Evolutionary conservation across 2,888 invertebrate genomes (phyloP).

Genomic region (Alloplasta piceator): DNA sequence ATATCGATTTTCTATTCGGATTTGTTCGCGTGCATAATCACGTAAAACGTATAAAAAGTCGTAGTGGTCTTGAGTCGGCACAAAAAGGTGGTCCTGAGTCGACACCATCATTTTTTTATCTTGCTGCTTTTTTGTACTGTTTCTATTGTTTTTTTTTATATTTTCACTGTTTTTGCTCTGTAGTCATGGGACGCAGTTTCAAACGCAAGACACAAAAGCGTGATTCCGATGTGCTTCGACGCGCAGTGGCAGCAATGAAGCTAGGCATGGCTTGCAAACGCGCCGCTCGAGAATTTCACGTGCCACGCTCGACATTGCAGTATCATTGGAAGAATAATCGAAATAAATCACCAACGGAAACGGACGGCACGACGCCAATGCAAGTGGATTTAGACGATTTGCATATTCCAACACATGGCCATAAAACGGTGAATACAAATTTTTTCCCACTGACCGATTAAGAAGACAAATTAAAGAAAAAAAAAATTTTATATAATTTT

Average conservation of each 20-base stretch:
- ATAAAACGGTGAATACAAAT: slow-evolving; percentile 1
- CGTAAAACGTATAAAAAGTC: too few relatives aligned
- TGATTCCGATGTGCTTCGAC: slow-evolving; percentile 7
- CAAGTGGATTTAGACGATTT: slow-evolving; percentile 11
- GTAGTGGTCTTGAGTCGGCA: too few relatives aligned
- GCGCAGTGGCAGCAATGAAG: not conserved
- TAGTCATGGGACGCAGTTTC: not conserved
- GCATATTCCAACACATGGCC: slow-evolving; percentile 15
- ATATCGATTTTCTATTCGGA: too few relatives aligned
- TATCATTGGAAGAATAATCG: slow-evolving; percentile 5
- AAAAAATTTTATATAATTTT: not conserved
- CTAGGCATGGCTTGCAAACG: slow-evolving; percentile 7
- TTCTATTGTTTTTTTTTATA: too few relatives aligned
- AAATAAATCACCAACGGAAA: slow-evolving; percentile 9
- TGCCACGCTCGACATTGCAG: not conserved
- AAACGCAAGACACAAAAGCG: not conserved
- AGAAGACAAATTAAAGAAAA: too few relatives aligned
- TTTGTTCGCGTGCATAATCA: too few relatives aligned
- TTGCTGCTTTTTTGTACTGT: too few relatives aligned
- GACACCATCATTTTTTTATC: not conserved
- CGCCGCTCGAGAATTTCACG: slow-evolving; percentile 6
- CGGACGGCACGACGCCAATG: slow-evolving; percentile 15
- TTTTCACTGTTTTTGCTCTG: not conserved
- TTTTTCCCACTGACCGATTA: too few relatives aligned
- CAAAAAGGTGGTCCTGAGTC: not conserved